These are phyloP conservation scores for Neotoma lepida DNA, from an alignment of 2,113 vertebrate genomes.

Conservation along the genomic window DNA sequence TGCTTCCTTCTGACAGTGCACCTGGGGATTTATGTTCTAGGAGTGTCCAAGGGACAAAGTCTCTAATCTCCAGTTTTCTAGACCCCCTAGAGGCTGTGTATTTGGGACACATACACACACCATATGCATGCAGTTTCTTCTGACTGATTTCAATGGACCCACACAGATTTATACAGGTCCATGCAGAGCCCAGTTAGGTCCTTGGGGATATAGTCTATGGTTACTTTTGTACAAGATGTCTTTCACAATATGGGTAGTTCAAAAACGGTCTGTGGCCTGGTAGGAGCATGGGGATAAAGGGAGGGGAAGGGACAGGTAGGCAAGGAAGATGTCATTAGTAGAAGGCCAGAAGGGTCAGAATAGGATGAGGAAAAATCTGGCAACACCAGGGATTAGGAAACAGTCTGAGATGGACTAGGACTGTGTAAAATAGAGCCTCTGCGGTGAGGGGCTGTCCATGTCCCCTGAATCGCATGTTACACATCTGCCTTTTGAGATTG, in stretches of 20 bases:
- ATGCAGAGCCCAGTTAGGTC: not conserved
- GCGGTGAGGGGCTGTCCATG: not conserved
- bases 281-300: not conserved
- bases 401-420: not conserved
- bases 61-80: not conserved
- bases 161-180: not conserved
- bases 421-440: not conserved
- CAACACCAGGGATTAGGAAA: not conserved
- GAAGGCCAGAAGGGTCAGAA: not conserved
- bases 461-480: not conserved
- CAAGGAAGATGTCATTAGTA: not conserved
- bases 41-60: not conserved
- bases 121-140: conserved; percentile 18
- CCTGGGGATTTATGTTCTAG: not conserved
- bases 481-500: conserved; percentile 24
- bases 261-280: not conserved
- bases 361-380: not conserved
- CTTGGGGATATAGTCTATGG: not conserved
- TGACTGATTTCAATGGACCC: not conserved
- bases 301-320: not conserved
- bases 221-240: not conserved
- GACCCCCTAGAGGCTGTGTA: conserved; percentile 14
- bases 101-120: not conserved
- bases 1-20: not conserved
- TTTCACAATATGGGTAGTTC: not conserved